Evolutionary conservation across 2,113 vertebrate genomes (phyloP).

Genomic region (Garra rufa): DNA sequence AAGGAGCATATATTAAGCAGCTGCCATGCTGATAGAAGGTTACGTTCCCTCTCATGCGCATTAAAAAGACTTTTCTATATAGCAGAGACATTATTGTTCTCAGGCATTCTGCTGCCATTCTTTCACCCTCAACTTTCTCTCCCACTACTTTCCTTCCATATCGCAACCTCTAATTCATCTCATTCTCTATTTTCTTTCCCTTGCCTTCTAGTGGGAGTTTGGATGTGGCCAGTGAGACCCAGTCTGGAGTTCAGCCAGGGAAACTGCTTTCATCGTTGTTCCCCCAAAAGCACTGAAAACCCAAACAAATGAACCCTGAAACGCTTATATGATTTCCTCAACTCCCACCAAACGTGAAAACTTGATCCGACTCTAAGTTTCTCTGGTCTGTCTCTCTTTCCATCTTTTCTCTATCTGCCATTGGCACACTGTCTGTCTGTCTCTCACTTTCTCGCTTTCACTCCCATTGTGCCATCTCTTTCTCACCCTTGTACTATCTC

Average conservation of each 20-base stretch:
- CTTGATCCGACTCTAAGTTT: not conserved
- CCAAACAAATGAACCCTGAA: slow-evolving; percentile 27
- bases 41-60: not conserved
- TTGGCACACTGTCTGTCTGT: slow-evolving; percentile 46
- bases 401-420: slow-evolving; percentile 38
- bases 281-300: slow-evolving; percentile 3
- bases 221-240: slow-evolving; percentile 43
- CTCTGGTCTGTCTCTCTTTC: not conserved
- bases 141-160: not conserved
- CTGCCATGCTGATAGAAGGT: not conserved
- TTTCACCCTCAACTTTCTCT: not conserved
- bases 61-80: not conserved
- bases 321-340: slow-evolving; percentile 34
- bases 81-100: not conserved
- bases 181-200: slow-evolving; percentile 12
- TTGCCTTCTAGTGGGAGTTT: slow-evolving; percentile 16
- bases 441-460: not conserved
- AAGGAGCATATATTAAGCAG: not conserved
- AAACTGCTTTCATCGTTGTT: slow-evolving; percentile 43
- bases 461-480: slow-evolving; percentile 20
- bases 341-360: slow-evolving; percentile 34
- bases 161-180: slow-evolving; percentile 25
- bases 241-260: slow-evolving; percentile 14
- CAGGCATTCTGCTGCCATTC: not conserved
- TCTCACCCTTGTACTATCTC: slow-evolving; percentile 13